Percentiles rank a stretch among this genome's conserved stretches.
Conservation (phyloP, 2,888 invertebrate species). For the Dromius quadrimaculatus region DNA sequence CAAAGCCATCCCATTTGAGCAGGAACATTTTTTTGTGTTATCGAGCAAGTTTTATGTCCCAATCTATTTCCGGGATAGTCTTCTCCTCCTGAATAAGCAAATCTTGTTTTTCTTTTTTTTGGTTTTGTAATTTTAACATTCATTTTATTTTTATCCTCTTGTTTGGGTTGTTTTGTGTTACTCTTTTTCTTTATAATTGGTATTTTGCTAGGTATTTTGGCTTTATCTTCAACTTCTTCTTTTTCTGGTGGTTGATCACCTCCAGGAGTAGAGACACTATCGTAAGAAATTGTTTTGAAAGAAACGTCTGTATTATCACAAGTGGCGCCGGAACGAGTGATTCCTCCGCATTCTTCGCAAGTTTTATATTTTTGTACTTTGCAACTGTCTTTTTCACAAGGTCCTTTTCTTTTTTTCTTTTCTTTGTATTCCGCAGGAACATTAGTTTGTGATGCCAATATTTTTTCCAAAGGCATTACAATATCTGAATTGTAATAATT, state of each 20-base stretch:
- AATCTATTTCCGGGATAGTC: conserved; percentile 69
- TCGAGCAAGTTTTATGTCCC: conserved; percentile 70
- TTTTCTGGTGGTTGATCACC: not conserved
- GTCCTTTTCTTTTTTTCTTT: not conserved
- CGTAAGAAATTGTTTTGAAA: conserved; percentile 40
- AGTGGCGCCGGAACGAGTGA: conserved; percentile 34
- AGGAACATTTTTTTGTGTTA: conserved; percentile 67
- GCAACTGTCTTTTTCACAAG: conserved; percentile 17
- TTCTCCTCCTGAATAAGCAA: conserved; percentile 69
- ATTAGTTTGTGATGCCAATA: not conserved
- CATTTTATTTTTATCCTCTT: not conserved
- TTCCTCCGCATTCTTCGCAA: conserved; percentile 41
- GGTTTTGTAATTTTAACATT: not conserved
- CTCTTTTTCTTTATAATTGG: not conserved
- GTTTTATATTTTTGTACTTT: conserved; percentile 14
- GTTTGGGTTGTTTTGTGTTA: not conserved
- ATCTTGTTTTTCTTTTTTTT: conserved; percentile 35
- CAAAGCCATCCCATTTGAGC: conserved; percentile 78
- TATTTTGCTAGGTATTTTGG: not conserved
- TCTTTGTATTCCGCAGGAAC: too few species aligned
- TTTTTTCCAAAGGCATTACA: not conserved
- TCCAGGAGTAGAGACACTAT: not conserved
- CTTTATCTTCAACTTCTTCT: not conserved
- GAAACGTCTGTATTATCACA: conserved; percentile 57
- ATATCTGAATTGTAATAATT: not conserved